Evolutionary conservation across 2,797 vertebrate species (phyloP).

Genomic region (Gallinago stenura): DNA sequence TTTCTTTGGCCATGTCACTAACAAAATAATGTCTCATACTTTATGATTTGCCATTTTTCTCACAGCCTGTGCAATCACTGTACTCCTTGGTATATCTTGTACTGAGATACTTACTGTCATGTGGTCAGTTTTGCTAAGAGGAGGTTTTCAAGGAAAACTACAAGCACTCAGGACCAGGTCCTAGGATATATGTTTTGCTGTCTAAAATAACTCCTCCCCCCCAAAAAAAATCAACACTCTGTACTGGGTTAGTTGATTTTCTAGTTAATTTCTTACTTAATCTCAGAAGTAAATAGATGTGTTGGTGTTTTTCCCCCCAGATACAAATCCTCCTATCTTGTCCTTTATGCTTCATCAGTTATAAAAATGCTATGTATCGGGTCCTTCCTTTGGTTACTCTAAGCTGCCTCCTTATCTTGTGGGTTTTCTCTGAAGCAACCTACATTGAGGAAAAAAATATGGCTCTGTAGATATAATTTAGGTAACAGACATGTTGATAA

Average conservation of each 20-base stretch:
- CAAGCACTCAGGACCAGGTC: background rate
- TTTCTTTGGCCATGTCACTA: background rate
- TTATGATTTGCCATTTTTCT: background rate
- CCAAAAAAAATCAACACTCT: background rate
- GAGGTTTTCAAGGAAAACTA: background rate
- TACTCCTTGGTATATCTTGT: background rate
- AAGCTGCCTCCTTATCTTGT: background rate
- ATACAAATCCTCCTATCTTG: background rate
- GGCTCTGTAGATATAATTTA: background rate
- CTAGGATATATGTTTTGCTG: background rate
- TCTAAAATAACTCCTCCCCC: background rate
- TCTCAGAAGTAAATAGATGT: background rate
- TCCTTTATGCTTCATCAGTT: background rate
- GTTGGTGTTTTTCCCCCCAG: background rate
- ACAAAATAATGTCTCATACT: background rate
- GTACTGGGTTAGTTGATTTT: background rate
- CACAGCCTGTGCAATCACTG: background rate
- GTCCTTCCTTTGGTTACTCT: background rate
- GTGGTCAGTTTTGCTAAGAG: background rate
- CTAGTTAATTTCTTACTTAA: background rate
- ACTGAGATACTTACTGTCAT: background rate
- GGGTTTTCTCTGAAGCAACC: background rate
- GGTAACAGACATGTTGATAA: background rate
- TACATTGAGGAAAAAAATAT: background rate
- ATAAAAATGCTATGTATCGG: background rate